Evolutionary conservation across 2,888 invertebrate genomes (phyloP), one percentile per base, ranked within the genome.

Genomic region (Drosophila setosimentum): DNA sequence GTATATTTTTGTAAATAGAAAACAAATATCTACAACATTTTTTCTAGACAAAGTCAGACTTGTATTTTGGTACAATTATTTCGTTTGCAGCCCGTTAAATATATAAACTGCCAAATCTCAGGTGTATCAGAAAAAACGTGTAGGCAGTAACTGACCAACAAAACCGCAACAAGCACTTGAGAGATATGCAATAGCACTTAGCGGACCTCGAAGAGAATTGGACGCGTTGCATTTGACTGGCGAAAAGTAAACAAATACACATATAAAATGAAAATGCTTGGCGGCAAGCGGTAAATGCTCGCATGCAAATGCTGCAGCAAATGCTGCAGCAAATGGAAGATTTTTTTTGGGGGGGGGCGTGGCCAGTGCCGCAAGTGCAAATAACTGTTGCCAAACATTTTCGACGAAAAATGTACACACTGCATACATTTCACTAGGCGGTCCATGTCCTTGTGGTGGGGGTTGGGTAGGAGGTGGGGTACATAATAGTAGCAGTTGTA

Each of bases 331-430:
- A n/a, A n/a, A n/a, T n/a, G 60, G 11, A 30, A n/a, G 61, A 51
- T 45, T 18, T 24, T 24, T 5, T 63, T 29, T 63, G 49, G 50
- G 32, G n/a, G 6, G 51, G 13, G 13, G 21, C 16, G n/a, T 37
- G 18, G 27, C 35, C 27, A 37, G 40, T 29, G n/a, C 29, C 16
- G 21, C 29, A 57, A 57, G 6, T 57, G 57, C 42, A 57, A 57
- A 45, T 57, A 87, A 87, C 87, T 83, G 89, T 87, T 87, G 88
- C 87, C 88, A 87, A 87, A 87, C 78, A 83, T 87, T 82, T 87
- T 82, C 71, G 64, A 69, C 82, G 85, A 87, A 83, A 83, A 85
- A 81, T 83, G 81, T 83, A 79, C 82, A 60, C 85, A 81, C 73
- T 88, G 85, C 89, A 78, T 80, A 80, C 80, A 76, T 76, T 79